Evolutionary conservation across 2,888 invertebrate species (phyloP).

Genomic region (Himalopsyche anomala): DNA sequence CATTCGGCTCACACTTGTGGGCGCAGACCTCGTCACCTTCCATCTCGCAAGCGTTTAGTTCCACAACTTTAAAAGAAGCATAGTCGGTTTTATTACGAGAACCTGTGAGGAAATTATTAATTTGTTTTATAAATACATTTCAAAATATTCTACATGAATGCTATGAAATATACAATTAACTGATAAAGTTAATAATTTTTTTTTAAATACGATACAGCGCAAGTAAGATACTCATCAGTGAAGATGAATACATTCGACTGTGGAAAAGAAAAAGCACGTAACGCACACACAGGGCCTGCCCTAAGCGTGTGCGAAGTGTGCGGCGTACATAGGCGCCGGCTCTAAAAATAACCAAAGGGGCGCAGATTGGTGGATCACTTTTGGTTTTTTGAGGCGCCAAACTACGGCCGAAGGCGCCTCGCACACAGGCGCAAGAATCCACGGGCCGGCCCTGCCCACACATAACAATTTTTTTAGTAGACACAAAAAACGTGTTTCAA

Average conservation of each 20-base stretch:
- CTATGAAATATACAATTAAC: background rate
- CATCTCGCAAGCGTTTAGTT: slow-evolving; percentile 55
- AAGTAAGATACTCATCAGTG: too few relatives aligned
- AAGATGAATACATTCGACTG: too few relatives aligned
- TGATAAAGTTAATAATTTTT: too few relatives aligned
- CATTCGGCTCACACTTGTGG: slow-evolving; percentile 86
- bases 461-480: too few relatives aligned
- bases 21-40: slow-evolving; percentile 80
- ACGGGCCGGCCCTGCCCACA: background rate
- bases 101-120: slow-evolving; percentile 9
- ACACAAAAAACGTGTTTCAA: too few relatives aligned
- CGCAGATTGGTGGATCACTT: too few relatives aligned
- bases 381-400: too few relatives aligned
- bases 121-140: background rate
- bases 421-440: background rate
- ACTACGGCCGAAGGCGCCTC: background rate
- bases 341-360: background rate
- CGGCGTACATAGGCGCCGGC: slow-evolving; percentile 26
- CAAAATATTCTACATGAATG: background rate
- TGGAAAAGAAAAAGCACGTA: too few relatives aligned
- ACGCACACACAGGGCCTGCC: too few relatives aligned
- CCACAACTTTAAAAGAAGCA: slow-evolving; percentile 46
- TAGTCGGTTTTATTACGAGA: background rate
- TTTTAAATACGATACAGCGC: too few relatives aligned
- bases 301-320: too few relatives aligned